A percentile compares a stretch with the other conserved stretches of the same genome.
phyloP scores from a whole-genome alignment of 2,888 invertebrate species.

The Minunthozetes semirufus region DNA sequence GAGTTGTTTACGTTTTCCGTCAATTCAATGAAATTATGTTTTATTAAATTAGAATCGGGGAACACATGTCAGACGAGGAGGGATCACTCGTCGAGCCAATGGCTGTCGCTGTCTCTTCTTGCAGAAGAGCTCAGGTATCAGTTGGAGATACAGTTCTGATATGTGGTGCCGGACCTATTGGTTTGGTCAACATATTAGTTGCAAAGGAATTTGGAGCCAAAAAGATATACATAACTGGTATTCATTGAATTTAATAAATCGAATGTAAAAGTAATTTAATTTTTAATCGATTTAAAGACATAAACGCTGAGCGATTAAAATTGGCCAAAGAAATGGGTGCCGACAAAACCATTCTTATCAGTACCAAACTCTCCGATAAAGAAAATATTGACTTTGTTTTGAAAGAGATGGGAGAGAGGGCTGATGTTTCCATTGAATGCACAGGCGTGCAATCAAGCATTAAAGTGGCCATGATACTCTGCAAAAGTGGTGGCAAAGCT shows the following conservation, averaged over 20 bases:
- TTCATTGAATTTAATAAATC: not conserved
- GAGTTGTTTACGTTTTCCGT: not conserved
- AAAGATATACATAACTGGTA: slow-evolving; percentile 61
- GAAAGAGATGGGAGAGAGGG: slow-evolving; percentile 56
- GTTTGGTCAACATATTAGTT: slow-evolving; percentile 67
- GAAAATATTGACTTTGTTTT: slow-evolving; percentile 26
- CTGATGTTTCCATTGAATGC: slow-evolving; percentile 72
- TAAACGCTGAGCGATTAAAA: slow-evolving; percentile 46
- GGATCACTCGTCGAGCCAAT: slow-evolving; percentile 89
- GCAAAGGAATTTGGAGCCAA: slow-evolving; percentile 80
- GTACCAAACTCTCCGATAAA: slow-evolving; percentile 7
- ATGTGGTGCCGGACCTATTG: slow-evolving; percentile 66
- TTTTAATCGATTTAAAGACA: slow-evolving; percentile 42
- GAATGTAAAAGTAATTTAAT: not conserved
- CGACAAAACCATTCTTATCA: slow-evolving; percentile 45
- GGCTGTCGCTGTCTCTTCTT: slow-evolving; percentile 87
- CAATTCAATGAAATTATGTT: not conserved
- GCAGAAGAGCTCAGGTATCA: slow-evolving; percentile 69
- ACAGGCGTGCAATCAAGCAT: slow-evolving; percentile 74
- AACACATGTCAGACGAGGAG: slow-evolving; percentile 81
- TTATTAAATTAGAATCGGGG: slow-evolving; percentile 62
- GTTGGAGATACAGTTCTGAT: slow-evolving; percentile 50
- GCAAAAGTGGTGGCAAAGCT: slow-evolving; percentile 74
- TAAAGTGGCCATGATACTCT: slow-evolving; percentile 67
- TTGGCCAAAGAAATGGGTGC: slow-evolving; percentile 49